These are phyloP conservation scores for Morus bassanus DNA, from an alignment of 2,797 vertebrate species.

Conservation along the genomic window DNA sequence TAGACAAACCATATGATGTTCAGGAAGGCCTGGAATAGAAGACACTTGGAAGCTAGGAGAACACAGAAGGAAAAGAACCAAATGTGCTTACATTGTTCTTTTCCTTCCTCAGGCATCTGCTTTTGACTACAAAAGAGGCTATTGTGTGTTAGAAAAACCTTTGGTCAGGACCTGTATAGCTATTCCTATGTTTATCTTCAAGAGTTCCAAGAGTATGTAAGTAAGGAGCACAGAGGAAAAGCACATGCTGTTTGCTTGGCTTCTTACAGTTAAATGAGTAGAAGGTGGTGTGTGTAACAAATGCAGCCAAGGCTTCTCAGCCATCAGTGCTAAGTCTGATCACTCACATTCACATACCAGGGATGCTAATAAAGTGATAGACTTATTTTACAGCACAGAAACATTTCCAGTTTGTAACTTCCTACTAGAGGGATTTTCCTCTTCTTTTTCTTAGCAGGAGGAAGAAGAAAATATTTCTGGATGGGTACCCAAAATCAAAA, in stretches of 20 bases:
- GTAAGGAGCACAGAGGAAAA: background rate
- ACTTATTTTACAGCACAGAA: background rate
- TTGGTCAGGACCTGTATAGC: background rate
- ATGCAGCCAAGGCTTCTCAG: background rate
- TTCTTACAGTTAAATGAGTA: background rate
- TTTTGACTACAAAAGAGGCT: background rate
- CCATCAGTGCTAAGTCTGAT: background rate
- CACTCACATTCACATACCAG: rapidly evolving
- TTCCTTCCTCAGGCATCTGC: slow-evolving; percentile 6
- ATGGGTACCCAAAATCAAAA: background rate
- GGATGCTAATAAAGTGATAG: background rate
- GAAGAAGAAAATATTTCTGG: background rate
- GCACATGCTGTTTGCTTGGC: background rate
- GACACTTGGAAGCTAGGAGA: background rate
- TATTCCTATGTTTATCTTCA: background rate
- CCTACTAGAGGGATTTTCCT: background rate
- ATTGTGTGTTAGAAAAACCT: background rate
- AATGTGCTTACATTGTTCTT: background rate
- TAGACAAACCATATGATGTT: background rate
- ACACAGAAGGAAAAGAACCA: background rate
- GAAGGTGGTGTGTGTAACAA: background rate
- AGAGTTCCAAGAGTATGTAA: background rate
- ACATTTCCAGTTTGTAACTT: background rate
- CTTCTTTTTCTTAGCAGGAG: background rate
- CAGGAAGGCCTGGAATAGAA: slow-evolving; percentile 41